Conservation (phyloP, 2,113 vertebrate species). For the Felis catus region F.catus_Fca126_mat1.0 CM031419.1:7303501-7304000, state of each 20-base stretch:
- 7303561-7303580: background rate
- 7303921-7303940: background rate
- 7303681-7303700: background rate
- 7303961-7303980: background rate
- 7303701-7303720: background rate
- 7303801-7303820: background rate
- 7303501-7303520: background rate
- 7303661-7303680: background rate
- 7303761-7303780: background rate
- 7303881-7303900: background rate
- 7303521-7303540: background rate
- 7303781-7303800: background rate
- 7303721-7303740: background rate
- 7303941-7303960: background rate
- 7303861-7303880: background rate
- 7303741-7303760: background rate
- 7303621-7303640: background rate
- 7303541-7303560: background rate
- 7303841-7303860: background rate
- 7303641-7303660: background rate
- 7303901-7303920: background rate
- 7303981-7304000: background rate
- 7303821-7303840: background rate
- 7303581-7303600: background rate
- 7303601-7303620: background rate